Conservation (phyloP, 2,888 invertebrate genomes). For the Altica lythri region DNA sequence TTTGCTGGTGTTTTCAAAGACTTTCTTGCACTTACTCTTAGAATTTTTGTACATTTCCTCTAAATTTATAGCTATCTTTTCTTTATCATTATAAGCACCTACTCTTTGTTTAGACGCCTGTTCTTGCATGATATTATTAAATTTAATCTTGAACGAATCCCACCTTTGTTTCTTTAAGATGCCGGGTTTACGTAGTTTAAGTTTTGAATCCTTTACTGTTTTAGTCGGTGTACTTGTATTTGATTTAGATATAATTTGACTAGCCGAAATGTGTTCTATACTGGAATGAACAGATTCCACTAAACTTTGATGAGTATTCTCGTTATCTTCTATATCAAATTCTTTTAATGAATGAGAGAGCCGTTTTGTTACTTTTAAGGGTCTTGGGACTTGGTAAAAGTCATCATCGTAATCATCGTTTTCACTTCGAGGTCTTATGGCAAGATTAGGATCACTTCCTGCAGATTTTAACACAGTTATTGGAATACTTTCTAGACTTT, state of each 20-base stretch:
- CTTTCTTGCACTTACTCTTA: constrained; percentile 53
- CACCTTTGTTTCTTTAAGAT: constrained; percentile 47
- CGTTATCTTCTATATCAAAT: constrained; percentile 48
- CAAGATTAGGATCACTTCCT: constrained; percentile 53
- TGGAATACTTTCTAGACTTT: constrained; percentile 35
- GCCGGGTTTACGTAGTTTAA: constrained; percentile 46
- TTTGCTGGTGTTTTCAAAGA: constrained; percentile 51
- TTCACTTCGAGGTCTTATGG: constrained; percentile 36
- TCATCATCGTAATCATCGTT: constrained; percentile 48
- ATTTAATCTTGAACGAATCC: constrained; percentile 51
- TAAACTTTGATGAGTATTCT: constrained; percentile 25
- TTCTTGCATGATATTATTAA: constrained; percentile 51
- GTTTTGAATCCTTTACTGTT: constrained; percentile 41
- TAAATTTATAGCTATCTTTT: constrained; percentile 49
- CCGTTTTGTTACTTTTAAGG: constrained; percentile 44
- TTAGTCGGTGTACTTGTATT: constrained; percentile 29
- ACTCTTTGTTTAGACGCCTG: constrained; percentile 54
- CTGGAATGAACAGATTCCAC: constrained; percentile 48
- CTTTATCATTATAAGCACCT: constrained; percentile 51
- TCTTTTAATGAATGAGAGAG: constrained; percentile 53
- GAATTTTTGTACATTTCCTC: constrained; percentile 56
- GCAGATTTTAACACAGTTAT: constrained; percentile 46
- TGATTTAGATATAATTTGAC: constrained; percentile 43
- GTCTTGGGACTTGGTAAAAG: constrained; percentile 54
- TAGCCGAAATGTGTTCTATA: constrained; percentile 55